These are phyloP conservation scores for Acipenser transmontanus DNA, from an alignment of 2,797 vertebrate genomes.

Conservation along the genomic window DNA sequence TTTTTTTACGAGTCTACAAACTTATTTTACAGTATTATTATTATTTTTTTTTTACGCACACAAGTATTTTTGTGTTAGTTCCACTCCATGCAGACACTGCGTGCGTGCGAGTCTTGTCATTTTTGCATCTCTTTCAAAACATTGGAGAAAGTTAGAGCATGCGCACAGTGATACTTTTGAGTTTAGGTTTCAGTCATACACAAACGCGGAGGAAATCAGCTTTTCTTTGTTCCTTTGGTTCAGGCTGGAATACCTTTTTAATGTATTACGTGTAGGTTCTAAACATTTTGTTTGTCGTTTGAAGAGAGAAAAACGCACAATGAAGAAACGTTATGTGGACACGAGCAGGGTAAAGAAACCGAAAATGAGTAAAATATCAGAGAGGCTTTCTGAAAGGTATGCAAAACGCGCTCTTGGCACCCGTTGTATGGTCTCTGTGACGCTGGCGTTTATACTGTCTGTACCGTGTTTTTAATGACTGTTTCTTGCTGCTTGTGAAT, in stretches of 20 bases:
- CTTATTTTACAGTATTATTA: no score
- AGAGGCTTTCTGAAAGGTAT: slow-evolving; percentile 69
- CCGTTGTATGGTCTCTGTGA: slow-evolving; percentile 55
- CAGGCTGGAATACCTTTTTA: slow-evolving; percentile 9
- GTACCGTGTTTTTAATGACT: background rate
- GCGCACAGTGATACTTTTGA: slow-evolving; percentile 33
- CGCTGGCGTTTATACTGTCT: slow-evolving; percentile 1
- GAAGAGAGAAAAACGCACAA: slow-evolving; percentile 36
- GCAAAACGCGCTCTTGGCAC: slow-evolving; percentile 34
- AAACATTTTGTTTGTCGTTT: no score
- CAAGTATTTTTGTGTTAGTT: background rate
- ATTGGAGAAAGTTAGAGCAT: slow-evolving; percentile 35
- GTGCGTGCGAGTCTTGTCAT: slow-evolving; percentile 14
- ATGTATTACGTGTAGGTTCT: background rate
- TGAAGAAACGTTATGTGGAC: slow-evolving; percentile 74
- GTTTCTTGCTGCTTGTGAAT: no score
- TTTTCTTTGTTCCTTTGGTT: slow-evolving; percentile 12
- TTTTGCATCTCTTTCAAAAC: slow-evolving; percentile 38
- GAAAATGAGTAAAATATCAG: slow-evolving; percentile 65
- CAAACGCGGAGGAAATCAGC: slow-evolving; percentile 12
- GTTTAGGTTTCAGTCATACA: slow-evolving; percentile 23
- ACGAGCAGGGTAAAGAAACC: slow-evolving; percentile 65
- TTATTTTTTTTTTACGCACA: no score
- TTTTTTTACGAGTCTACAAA: no score
- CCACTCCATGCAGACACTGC: background rate